These are phyloP conservation scores for Caenorhabditis parvicauda DNA, from an alignment of 2,888 invertebrate genomes.

Conservation along the genomic window DNA sequence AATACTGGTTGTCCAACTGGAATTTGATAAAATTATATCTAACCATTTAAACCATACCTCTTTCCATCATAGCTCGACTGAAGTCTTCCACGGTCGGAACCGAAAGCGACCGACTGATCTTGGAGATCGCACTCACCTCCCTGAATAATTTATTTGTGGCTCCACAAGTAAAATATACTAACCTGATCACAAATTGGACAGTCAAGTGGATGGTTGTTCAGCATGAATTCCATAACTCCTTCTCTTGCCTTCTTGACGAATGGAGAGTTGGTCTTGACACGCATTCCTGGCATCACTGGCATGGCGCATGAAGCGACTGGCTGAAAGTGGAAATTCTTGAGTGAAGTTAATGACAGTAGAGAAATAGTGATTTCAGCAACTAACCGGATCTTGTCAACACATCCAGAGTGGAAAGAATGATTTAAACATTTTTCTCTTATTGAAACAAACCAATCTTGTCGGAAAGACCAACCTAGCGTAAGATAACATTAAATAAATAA, in stretches of 20 bases:
- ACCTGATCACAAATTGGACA: slow-evolving; percentile 98
- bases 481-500: too few relatives aligned
- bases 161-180: neutral
- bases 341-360: neutral
- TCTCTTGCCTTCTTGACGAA: slow-evolving; percentile 70
- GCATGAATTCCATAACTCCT: slow-evolving; percentile 95
- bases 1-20: too few relatives aligned
- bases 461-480: too few relatives aligned
- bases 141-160: slow-evolving; percentile 17
- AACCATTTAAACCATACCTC: slow-evolving; percentile 22
- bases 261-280: slow-evolving; percentile 92
- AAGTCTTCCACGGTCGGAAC: slow-evolving; percentile 74
- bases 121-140: slow-evolving; percentile 75
- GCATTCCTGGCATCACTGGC: slow-evolving; percentile 98
- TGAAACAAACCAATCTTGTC: neutral
- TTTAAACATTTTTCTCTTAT: neutral
- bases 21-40: neutral
- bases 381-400: too few relatives aligned
- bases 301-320: slow-evolving; percentile 98
- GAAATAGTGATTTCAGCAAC: neutral
- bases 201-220: slow-evolving; percentile 97
- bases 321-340: slow-evolving; percentile 61
- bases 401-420: too few relatives aligned
- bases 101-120: slow-evolving; percentile 99
- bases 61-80: slow-evolving; percentile 58